Conservation (phyloP, 2,797 vertebrate species). For the Mus minutoides region DNA sequence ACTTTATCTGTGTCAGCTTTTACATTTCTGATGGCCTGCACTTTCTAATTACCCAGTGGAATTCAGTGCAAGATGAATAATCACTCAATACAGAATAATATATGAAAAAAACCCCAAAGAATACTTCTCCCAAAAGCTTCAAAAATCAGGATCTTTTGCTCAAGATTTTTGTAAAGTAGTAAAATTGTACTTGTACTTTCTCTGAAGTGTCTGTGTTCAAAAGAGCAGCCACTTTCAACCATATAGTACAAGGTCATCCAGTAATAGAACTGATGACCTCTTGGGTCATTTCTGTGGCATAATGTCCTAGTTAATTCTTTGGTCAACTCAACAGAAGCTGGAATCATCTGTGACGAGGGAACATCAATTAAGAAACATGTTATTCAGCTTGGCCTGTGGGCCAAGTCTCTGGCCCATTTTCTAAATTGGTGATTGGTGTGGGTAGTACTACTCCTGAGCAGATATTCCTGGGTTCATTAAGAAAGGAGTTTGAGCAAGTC, state of each 20-base stretch:
- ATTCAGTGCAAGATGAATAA: not conserved
- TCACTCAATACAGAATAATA: constrained; percentile 8
- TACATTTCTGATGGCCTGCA: not conserved
- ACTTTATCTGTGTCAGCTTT: not conserved
- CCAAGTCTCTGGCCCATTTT: not conserved
- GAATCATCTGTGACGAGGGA: not conserved
- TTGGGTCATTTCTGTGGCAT: not conserved
- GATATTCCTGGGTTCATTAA: not conserved
- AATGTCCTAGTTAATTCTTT: not conserved
- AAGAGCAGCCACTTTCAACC: not conserved
- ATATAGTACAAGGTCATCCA: not conserved
- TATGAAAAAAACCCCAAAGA: not conserved
- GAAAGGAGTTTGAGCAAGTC: not conserved
- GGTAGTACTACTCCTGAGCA: not conserved
- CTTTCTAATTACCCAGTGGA: not conserved
- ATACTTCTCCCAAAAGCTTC: not conserved
- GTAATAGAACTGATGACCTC: not conserved
- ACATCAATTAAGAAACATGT: not conserved
- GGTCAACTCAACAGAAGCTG: too few relatives aligned
- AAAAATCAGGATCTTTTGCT: constrained; percentile 1
- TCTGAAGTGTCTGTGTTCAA: not conserved
- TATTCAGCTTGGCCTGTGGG: not conserved
- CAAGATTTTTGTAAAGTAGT: not conserved
- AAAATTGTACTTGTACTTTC: constrained; percentile 4
- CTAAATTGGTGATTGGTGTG: not conserved